Conservation (phyloP, 2,888 invertebrate genomes). For the Zelleria hepariella region DNA sequence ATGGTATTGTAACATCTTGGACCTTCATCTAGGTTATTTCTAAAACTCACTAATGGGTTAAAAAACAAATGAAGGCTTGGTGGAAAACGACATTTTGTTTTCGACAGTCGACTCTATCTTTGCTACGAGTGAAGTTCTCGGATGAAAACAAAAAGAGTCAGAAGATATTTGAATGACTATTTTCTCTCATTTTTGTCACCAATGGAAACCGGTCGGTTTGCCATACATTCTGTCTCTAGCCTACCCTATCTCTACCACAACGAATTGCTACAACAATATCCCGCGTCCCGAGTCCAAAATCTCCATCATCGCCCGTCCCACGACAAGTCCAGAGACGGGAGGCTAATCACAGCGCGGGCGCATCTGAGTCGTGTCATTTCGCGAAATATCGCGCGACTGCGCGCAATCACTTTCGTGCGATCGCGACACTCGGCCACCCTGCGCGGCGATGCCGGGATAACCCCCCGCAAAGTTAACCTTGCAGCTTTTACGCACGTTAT, state of each 20-base stretch:
- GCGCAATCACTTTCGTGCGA: slow-evolving; percentile 28
- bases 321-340: background rate
- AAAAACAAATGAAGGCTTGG: no score
- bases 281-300: background rate
- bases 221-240: background rate
- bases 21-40: no score
- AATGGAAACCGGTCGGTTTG: no score
- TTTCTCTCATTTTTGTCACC: no score
- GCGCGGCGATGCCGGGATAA: slow-evolving; percentile 26
- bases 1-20: no score
- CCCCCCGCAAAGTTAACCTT: background rate
- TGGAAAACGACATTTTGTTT: no score
- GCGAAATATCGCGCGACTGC: slow-evolving; percentile 27
- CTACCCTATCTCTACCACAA: background rate
- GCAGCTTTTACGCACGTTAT: background rate
- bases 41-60: no score
- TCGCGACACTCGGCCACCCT: slow-evolving; percentile 48
- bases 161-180: no score
- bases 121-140: no score
- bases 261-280: background rate
- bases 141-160: no score
- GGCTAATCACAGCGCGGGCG: background rate
- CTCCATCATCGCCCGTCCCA: background rate
- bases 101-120: no score
- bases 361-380: slow-evolving; percentile 40